Percentiles rank a stretch among this genome's conserved stretches.
Conservation (phyloP, 2,888 invertebrate species). For the Thereva nobilitata region DNA sequence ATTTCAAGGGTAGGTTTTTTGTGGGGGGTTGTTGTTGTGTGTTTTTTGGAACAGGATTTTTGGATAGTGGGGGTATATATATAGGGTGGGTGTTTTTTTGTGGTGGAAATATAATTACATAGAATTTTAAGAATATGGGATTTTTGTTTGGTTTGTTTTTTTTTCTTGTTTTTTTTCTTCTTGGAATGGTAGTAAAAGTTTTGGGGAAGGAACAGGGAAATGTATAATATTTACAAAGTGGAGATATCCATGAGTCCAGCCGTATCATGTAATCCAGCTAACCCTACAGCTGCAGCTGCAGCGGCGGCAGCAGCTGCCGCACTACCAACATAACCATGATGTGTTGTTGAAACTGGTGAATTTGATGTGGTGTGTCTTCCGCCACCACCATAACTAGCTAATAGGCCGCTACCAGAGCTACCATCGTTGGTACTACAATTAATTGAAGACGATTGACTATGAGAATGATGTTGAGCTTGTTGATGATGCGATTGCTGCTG, state of each 20-base stretch:
- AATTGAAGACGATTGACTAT: conserved; percentile 43
- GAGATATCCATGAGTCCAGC: conserved; percentile 57
- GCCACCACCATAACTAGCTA: conserved; percentile 40
- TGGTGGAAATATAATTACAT: no score
- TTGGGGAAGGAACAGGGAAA: not conserved
- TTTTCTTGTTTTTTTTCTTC: not conserved
- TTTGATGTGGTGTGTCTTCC: conserved; percentile 9
- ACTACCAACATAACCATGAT: conserved; percentile 49
- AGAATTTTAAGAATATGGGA: conserved; percentile 12
- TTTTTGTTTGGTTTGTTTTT: conserved; percentile 13
- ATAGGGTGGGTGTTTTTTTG: no score
- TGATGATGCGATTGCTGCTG: conserved; percentile 36
- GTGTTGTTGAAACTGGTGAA: conserved; percentile 34
- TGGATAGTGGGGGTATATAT: no score
- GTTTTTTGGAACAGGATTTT: no score
- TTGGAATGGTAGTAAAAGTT: conserved; percentile 20
- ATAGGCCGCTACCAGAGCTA: conserved; percentile 40
- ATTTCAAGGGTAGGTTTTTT: no score
- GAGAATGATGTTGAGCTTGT: conserved; percentile 46
- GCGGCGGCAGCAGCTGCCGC: conserved; percentile 52
- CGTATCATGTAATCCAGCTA: conserved; percentile 41
- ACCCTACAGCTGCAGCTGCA: conserved; percentile 39
- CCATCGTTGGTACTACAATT: conserved; percentile 39
- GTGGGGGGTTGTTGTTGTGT: no score
- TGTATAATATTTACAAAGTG: conserved; percentile 54